Evolutionary conservation across 1,140 invertebrate species (phyloP).

Genomic region (Oscheius sp.): DNA sequence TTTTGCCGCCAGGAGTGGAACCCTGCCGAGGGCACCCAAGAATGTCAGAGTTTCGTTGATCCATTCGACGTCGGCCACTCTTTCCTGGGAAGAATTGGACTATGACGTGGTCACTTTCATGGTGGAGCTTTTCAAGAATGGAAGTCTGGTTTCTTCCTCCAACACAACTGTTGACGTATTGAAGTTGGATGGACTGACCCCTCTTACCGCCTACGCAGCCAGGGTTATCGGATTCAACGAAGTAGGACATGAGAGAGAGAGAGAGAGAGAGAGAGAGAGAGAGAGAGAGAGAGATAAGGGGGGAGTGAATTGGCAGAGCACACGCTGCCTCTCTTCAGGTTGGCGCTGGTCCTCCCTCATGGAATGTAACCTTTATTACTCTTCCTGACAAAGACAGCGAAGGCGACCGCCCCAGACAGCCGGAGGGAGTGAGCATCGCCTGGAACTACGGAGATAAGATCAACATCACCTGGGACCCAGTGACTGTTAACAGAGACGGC

Average conservation of each 20-base stretch:
- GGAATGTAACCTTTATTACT: constrained; percentile 28
- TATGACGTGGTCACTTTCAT: not conserved
- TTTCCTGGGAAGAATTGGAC: constrained; percentile 26
- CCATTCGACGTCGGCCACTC: not conserved
- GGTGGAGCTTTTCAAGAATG: constrained; percentile 15
- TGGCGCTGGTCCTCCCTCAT: constrained; percentile 31
- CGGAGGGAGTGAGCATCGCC: constrained; percentile 7
- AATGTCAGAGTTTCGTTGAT: constrained; percentile 18
- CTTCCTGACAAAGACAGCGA: constrained; percentile 9
- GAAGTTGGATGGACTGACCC: not conserved
- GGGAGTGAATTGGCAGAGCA: not conserved
- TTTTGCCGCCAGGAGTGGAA: constrained; percentile 13
- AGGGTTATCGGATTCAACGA: constrained; percentile 13
- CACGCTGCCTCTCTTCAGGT: not conserved
- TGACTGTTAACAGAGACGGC: not conserved
- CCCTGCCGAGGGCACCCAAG: not conserved
- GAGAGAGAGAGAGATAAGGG: no score
- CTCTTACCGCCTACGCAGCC: not conserved
- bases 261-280: no score
- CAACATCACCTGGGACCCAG: constrained; percentile 30
- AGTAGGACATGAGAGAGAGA: no score
- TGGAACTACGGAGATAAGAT: constrained; percentile 31
- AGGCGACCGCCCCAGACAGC: constrained; percentile 9
- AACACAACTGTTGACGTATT: constrained; percentile 25
- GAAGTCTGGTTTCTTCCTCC: not conserved